Base-by-base conservation (phyloP, 2,113 vertebrate species). In the Polypterus bichir region DNA sequence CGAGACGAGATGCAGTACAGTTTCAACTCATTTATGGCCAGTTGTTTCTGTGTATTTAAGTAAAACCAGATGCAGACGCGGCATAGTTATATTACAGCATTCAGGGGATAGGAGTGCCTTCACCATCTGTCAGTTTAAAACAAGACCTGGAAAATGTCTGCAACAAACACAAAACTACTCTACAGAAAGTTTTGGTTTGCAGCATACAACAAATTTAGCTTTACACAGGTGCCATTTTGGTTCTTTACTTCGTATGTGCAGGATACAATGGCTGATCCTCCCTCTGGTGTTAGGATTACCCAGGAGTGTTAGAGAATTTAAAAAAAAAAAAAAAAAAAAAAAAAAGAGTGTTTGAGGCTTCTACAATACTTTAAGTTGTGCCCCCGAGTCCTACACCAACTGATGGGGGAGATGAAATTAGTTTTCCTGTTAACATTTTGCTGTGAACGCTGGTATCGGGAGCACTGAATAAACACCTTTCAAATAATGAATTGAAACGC, bases 61-160 rank as follows among this genome's bases (percentile, higher is more conserved):
- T 79, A 71, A 66, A 82, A 73, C 78, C 78, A 82, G 78, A 81
- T 81, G 80, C 73, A 70, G 73, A 27, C 57, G 69, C 71, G 51
- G 65, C 73, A 69, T 66, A 51, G 72, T 68, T 70, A 62, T 77
- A 75, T 63, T 73, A 64, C 56, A 58, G 56, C 10, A 27, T 63
- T 55, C 55, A 48, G 68, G 75, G 71, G 68, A 45, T 44, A 45
- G 56, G 56, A n/a, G 44, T 45, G 4, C 44, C 56, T 44, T 58
- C 56, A 58, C 27, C 4, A 58, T 45, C n/a, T 45, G 56, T 7
- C 56, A 45, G 56, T 44, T 4, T 45, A 6, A 52, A 52, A 10
- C 51, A 52, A 52, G 51, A 10, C 51, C 51, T 52, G 51, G 51
- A 52, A 52, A 52, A 52, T 10, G 10, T 52, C 51, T 52, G 6